Conservation (phyloP, 2,888 invertebrate genomes). For the Thereva nobilitata region DNA sequence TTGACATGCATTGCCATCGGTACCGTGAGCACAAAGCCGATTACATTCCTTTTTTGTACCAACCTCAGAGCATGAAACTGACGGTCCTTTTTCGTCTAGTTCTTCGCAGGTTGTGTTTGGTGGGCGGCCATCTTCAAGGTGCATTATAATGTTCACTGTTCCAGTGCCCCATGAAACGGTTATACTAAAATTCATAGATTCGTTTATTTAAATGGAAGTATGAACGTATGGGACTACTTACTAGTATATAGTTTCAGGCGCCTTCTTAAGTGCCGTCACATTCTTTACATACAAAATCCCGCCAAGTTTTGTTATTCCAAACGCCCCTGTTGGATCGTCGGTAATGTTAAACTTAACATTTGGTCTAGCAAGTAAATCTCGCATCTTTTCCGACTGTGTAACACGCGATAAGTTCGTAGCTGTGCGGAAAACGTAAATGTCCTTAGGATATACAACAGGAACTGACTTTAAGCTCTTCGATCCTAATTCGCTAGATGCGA, state of each 20-base stretch:
- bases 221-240: conserved; percentile 42
- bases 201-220: background rate
- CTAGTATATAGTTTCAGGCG: conserved; percentile 58
- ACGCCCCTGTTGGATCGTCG: conserved; percentile 57
- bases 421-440: conserved; percentile 56
- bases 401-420: conserved; percentile 59
- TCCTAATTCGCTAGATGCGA: conserved; percentile 43
- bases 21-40: conserved; percentile 62
- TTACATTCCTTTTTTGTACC: conserved; percentile 60
- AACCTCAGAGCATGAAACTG: conserved; percentile 63
- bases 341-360: conserved; percentile 49
- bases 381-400: conserved; percentile 56
- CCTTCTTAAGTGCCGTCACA: conserved; percentile 55
- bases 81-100: conserved; percentile 49
- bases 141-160: conserved; percentile 51
- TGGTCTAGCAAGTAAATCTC: conserved; percentile 47
- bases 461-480: conserved; percentile 42
- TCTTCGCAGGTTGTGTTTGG: conserved; percentile 51
- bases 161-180: conserved; percentile 51
- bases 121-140: conserved; percentile 51
- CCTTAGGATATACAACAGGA: conserved; percentile 50
- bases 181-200: conserved; percentile 43
- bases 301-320: conserved; percentile 61
- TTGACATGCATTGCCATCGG: conserved; percentile 60
- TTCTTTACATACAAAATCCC: conserved; percentile 66